Percentiles rank a stretch among this genome's conserved stretches.
phyloP scores from a whole-genome alignment of 2,888 invertebrate species.

The Hyposoter dolosus region DNA sequence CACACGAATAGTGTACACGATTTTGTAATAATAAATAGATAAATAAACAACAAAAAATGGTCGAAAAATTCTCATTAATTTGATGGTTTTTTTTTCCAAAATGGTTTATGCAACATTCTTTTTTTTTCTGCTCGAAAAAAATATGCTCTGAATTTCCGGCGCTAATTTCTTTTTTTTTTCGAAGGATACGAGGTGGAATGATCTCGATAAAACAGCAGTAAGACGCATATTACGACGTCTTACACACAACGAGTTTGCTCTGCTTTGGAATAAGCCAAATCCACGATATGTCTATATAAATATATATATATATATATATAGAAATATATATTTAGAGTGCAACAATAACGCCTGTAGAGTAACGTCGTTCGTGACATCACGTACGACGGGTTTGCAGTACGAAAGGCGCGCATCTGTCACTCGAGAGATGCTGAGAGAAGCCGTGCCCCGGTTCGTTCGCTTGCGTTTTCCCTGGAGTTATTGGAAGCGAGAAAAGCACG shows the following conservation, averaged over 20 bases:
- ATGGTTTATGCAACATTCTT: background rate
- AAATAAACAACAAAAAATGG: background rate
- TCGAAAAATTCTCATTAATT: background rate
- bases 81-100: background rate
- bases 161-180: background rate
- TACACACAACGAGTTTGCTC: constrained; percentile 32
- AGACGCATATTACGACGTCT: constrained; percentile 62
- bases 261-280: constrained; percentile 31
- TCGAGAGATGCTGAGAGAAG: constrained; percentile 47
- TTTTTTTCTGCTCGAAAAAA: background rate
- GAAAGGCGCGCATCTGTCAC: constrained; percentile 73
- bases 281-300: background rate
- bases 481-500: constrained; percentile 68
- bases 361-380: constrained; percentile 70
- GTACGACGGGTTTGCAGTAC: constrained; percentile 69
- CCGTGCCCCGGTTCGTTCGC: constrained; percentile 16
- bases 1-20: background rate
- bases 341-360: constrained; percentile 51
- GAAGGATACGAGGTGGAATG: constrained; percentile 23
- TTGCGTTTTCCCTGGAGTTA: constrained; percentile 60
- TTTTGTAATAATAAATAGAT: background rate
- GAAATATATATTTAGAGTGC: constrained; percentile 22
- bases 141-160: too few species aligned
- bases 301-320: constrained; percentile 1
- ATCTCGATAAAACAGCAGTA: constrained; percentile 24